Conservation (phyloP, 2,888 invertebrate species). For the Eurytoma californica region DNA sequence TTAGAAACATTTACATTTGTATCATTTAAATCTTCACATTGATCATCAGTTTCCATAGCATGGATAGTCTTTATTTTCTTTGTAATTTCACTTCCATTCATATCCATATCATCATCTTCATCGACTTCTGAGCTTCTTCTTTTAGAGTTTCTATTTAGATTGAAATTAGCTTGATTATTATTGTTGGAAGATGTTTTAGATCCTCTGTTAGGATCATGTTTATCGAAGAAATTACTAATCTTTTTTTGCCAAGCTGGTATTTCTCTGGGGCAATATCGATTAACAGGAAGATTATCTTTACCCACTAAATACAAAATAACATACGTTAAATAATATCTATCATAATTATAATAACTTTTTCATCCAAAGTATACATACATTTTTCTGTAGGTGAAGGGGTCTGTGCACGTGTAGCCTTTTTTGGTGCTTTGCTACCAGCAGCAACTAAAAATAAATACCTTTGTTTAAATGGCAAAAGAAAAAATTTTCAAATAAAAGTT, state of each 20-base stretch:
- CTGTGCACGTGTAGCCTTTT: constrained; percentile 16
- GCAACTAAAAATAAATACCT: constrained; percentile 38
- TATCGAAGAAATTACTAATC: constrained; percentile 50
- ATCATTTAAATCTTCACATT: background rate
- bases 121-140: constrained; percentile 4
- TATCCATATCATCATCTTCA: constrained; percentile 18
- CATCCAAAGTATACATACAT: constrained; percentile 22
- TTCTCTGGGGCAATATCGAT: constrained; percentile 52
- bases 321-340: background rate
- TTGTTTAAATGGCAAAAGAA: background rate
- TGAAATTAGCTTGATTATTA: background rate
- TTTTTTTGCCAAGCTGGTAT: constrained; percentile 55
- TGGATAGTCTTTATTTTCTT: constrained; percentile 32
- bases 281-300: constrained; percentile 52
- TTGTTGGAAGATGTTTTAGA: background rate
- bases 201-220: constrained; percentile 4
- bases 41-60: constrained; percentile 13
- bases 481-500: background rate
- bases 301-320: constrained; percentile 22
- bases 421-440: constrained; percentile 55
- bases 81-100: background rate
- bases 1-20: background rate
- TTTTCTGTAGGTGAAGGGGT: constrained; percentile 36
- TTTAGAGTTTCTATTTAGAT: background rate
- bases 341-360: background rate